Evolutionary conservation across 1,140 invertebrate species (phyloP).

Genomic region (Philopotamus ludificatus): DNA sequence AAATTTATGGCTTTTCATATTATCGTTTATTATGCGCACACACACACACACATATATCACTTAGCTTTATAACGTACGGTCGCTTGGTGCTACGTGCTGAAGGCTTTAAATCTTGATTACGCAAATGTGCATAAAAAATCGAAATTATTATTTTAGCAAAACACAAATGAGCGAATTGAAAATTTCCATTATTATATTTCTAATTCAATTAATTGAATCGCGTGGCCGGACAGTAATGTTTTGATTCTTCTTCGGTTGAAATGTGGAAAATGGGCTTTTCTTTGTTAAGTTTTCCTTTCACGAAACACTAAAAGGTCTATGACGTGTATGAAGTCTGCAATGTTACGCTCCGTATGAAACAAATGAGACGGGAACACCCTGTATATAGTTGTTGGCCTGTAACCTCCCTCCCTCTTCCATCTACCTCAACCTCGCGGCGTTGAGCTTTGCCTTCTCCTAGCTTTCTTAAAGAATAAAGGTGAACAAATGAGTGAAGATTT

Average conservation of each 20-base stretch:
- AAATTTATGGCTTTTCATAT: background rate
- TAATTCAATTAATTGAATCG: background rate
- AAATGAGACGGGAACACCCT: constrained; percentile 14
- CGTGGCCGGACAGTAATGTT: background rate
- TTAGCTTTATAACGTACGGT: constrained; percentile 15
- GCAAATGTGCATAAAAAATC: too few relatives aligned
- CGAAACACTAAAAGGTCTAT: constrained; percentile 20
- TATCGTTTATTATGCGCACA: constrained; percentile 17
- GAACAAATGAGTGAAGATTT: constrained; percentile 7
- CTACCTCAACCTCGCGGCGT: background rate
- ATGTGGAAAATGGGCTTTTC: background rate
- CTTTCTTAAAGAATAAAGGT: constrained; percentile 4
- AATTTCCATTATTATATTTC: background rate
- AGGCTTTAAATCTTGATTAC: constrained; percentile 3
- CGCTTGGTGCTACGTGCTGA: constrained; percentile 1
- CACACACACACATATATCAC: constrained; percentile 23
- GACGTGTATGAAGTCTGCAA: constrained; percentile 19
- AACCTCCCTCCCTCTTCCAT: background rate
- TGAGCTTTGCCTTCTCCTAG: background rate
- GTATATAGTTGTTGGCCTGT: background rate
- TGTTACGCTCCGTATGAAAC: constrained; percentile 23
- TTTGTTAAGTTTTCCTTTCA: constrained; percentile 9
- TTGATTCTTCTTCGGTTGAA: too few relatives aligned
- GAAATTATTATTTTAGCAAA: too few relatives aligned
- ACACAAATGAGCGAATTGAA: background rate